Conservation (phyloP, 2,113 vertebrate species). For the Echinops telfairi region DNA sequence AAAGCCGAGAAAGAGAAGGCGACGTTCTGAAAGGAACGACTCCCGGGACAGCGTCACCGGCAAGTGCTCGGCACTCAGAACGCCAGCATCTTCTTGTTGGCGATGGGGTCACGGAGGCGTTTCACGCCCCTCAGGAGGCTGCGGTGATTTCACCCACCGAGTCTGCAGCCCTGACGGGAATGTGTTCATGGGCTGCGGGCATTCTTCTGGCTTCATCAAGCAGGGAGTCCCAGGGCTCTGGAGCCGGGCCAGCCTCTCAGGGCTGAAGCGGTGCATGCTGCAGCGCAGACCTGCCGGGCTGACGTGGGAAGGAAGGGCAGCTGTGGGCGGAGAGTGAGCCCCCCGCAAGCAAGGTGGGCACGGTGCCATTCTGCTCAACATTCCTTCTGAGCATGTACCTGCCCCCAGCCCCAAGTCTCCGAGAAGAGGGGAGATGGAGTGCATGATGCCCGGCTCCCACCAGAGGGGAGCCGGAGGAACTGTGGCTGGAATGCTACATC, state of each 20-base stretch:
- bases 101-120: background rate
- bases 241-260: constrained; percentile 64
- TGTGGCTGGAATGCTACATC: too few species aligned
- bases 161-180: constrained; percentile 46
- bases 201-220: constrained; percentile 69
- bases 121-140: constrained; percentile 23
- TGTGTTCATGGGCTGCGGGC: constrained; percentile 64
- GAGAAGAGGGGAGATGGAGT: background rate
- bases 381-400: background rate
- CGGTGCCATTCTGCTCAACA: background rate
- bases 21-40: background rate
- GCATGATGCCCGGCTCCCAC: background rate
- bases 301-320: constrained; percentile 43
- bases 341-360: constrained; percentile 5
- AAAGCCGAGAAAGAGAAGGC: background rate
- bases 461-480: background rate
- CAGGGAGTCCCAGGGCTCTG: constrained; percentile 62
- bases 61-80: background rate
- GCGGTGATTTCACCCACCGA: constrained; percentile 47
- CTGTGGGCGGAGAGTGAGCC: constrained; percentile 24
- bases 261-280: constrained; percentile 58
- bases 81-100: background rate
- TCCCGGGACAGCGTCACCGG: background rate
- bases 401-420: background rate
- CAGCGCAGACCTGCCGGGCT: constrained; percentile 65